A percentile compares a stretch with the other conserved stretches of the same genome.
These are phyloP conservation scores for Corydoras sp. DNA, from an alignment of 2,113 vertebrate genomes.

Conservation along the genomic window DNA sequence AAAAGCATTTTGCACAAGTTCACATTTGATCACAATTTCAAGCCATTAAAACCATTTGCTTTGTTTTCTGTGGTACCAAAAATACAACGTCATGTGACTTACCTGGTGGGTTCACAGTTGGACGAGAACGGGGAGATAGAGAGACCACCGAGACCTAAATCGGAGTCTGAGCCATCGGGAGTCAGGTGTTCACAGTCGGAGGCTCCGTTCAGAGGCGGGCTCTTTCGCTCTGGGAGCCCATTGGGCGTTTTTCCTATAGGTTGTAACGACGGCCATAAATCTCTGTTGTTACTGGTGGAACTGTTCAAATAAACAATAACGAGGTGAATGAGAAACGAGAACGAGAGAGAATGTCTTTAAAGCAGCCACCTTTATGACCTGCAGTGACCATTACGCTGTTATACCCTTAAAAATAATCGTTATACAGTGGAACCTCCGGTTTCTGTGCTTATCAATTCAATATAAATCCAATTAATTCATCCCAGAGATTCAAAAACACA, in stretches of 20 bases:
- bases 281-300: conserved; percentile 76
- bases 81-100: conserved; percentile 2
- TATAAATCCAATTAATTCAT: no score
- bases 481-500: no score
- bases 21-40: no score
- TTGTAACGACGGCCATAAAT: conserved; percentile 78
- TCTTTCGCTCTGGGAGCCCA: conserved; percentile 71
- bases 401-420: no score
- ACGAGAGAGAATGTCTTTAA: conserved; percentile 21
- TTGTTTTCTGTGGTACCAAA: not conserved
- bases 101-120: conserved; percentile 52
- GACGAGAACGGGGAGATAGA: conserved; percentile 49
- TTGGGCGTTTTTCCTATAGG: conserved; percentile 71
- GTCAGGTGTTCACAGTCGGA: conserved; percentile 74
- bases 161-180: conserved; percentile 70
- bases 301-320: conserved; percentile 47
- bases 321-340: no score
- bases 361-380: no score
- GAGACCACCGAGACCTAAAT: conserved; percentile 65
- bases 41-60: not conserved
- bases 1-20: no score
- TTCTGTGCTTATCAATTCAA: no score
- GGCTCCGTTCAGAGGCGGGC: conserved; percentile 70
- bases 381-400: no score
- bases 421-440: no score